Evolutionary conservation across 2,888 invertebrate species (phyloP), one percentile per base, ranked within the genome.

Genomic region (Aphodius sticticus): DNA sequence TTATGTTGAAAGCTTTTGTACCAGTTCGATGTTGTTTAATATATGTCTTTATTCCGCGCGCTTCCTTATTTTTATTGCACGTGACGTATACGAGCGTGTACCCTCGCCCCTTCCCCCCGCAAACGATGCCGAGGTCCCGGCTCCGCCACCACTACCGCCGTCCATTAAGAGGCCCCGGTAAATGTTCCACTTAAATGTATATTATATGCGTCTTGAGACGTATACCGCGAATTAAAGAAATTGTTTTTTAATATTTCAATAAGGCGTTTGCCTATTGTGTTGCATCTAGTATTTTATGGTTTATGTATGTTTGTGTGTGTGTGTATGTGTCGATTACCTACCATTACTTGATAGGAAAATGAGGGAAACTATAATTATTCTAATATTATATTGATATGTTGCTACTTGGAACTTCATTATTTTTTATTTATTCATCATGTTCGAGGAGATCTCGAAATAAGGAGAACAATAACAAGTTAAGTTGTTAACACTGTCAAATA

Each of bases 1-100:
- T 84, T 84, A 84, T 84, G 84, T 83, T 84, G 84, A 84, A 84
- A 84, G 84, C 84, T 83, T 83, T 82, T 82, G 83, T 83, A 76
- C 79, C 78, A 78, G 79, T 82, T 82, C 79, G 80, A 81, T 81
- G 80, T 80, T 82, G 81, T 78, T 81, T 81, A 81, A 81, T 81
- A 81, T 79, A 81, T 78, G 81, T 81, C 81, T 79, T 81, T 79
- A 79, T 81, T 74, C 76, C 71, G 70, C 76, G 26, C 16, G 69
- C 79, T 79, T 69, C 69, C 80, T 80, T 78, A 78, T 80, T 80
- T 80, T 80, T 80, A 80, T 80, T 80, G 78, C 80, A 38, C 71
- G 78, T 76, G 80, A 80, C 80, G 69, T 78, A 79, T 78, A 77
- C 78, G 80, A 76, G 71, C 80, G 76, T 76, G 69, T 79, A 77